phyloP scores from a whole-genome alignment of 2,113 vertebrate species.

The Ivindomyrus marchei region DNA sequence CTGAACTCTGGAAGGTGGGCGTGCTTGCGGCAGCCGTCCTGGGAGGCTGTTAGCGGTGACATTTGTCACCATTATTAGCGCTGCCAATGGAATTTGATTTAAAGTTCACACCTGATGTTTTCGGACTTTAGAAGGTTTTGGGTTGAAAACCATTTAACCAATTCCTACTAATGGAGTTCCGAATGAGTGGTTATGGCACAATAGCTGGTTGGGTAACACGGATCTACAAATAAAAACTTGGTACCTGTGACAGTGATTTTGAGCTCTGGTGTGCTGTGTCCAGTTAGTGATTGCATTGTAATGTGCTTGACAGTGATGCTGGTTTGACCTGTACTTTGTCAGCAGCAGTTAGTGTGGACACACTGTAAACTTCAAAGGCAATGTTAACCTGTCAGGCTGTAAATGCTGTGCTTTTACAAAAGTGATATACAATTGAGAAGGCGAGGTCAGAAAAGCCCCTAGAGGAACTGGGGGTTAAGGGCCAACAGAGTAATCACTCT shows the following conservation, averaged over 20 bases:
- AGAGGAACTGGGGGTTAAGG: background rate
- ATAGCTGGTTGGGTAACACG: background rate
- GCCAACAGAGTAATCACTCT: background rate
- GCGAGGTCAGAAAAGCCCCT: background rate
- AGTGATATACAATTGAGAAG: background rate
- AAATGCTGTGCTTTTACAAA: background rate
- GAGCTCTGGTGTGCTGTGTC: background rate
- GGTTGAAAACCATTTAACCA: background rate
- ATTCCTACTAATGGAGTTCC: background rate
- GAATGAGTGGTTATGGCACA: background rate
- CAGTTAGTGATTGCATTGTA: background rate
- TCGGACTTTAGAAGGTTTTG: background rate
- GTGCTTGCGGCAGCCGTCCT: background rate
- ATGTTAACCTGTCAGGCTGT: background rate
- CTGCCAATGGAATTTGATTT: background rate
- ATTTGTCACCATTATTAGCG: background rate
- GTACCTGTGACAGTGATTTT: background rate
- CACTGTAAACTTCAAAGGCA: background rate
- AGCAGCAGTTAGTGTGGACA: background rate
- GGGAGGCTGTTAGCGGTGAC: background rate
- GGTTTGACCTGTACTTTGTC: background rate
- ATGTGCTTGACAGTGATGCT: background rate
- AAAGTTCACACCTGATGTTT: background rate
- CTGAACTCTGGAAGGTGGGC: conserved; percentile 20
- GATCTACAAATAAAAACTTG: background rate